Evolutionary conservation across 92 coral and sea anemone genomes (phyloP), one percentile per base, ranked within the genome.

Genomic region (Parazoanthus atlanticus): DNA sequence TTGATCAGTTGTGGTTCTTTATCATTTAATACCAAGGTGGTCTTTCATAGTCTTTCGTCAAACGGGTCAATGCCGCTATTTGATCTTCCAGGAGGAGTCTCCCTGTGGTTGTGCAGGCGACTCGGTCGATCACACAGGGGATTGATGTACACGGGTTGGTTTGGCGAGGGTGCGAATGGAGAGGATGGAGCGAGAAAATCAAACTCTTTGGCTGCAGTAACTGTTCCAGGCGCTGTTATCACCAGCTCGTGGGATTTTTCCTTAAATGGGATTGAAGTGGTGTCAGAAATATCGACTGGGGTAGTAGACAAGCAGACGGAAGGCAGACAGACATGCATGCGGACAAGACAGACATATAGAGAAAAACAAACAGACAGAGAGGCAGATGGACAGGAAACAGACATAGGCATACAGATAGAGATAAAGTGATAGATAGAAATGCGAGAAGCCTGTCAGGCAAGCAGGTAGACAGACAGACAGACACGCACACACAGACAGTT

Each of bases 191-290:
- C 87, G 16, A 84, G 76, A 19, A 84, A 84, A 72, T 84, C 87
- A 46, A 84, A 84, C 40, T 84, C 87, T 43, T n/a, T 70, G 13
- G 87, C 87, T 28, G 87, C 87, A 13, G 78, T 26, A 29, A 84
- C 87, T 38, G 87, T 84, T 30, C 87, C 87, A 38, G 87, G 87
- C 25, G 87, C 64, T 28, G 87, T 84, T 69, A 84, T 84, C 23
- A 84, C 87, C 66, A 84, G 78, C 64, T 84, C 78, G 38, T 84
- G 74, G 3, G 87, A 28, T 70, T 70, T 84, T n/a, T 84, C 78
- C 87, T 84, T 38, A n/a, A 75, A 32, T 36, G 79, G 43, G 79
- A 74, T 74, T 19, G 9, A 19, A n/a, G 23, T 61, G 7, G 69
- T 21, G 69, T 61, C 9, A 61, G 21, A 0, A 61, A 19, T 25